Evolutionary conservation across 1,140 invertebrate genomes (phyloP), one percentile per base, ranked within the genome.

Genomic region (Drosophila kohkoa): DNA sequence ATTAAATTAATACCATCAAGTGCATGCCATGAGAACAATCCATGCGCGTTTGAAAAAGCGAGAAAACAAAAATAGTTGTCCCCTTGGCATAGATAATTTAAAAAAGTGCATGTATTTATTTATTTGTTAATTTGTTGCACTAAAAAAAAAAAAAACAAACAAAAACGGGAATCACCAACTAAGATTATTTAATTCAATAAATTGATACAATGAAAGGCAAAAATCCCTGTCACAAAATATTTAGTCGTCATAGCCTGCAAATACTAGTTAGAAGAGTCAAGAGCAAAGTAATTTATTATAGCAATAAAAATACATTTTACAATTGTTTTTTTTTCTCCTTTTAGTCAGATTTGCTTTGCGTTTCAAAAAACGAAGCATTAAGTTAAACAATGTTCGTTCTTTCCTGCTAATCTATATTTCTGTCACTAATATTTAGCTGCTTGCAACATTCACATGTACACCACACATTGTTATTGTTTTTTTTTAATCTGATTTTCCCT

Each of bases 51-150:
- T 7, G 7, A 4, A 41, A 64, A 51, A 52, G 41, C 32, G 25
- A 70, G n/a, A 45, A 8, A 11, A 55, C 0, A 38, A 65, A 38
- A 35, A 60, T 68, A 52, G 58, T 58, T 67, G 13, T 62, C 35
- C 55, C 58, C 81, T 55, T 55, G 63, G 58, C 63, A 63, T 77
- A 88, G 83, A 65, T 82, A 79, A 87, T 82, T 76, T 70, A 57
- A 51, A 72, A 69, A 72, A 88, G 83, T 87, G 83, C 83, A 83
- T 83, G 74, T 87, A 87, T 87, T 88, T 88, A 88, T 88, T 88
- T 89, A 89, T 88, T 83, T 83, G 83, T 87, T 87, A 77, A 83
- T 87, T 87, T 83, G 48, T 88, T 89, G 83, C 85, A 89, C 85
- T 88, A 69, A 80, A 80, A 83, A 73, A 13, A 64, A 52, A 62